Evolutionary conservation across 2,888 invertebrate genomes (phyloP).

Genomic region (Eristalinus aeneus): DNA sequence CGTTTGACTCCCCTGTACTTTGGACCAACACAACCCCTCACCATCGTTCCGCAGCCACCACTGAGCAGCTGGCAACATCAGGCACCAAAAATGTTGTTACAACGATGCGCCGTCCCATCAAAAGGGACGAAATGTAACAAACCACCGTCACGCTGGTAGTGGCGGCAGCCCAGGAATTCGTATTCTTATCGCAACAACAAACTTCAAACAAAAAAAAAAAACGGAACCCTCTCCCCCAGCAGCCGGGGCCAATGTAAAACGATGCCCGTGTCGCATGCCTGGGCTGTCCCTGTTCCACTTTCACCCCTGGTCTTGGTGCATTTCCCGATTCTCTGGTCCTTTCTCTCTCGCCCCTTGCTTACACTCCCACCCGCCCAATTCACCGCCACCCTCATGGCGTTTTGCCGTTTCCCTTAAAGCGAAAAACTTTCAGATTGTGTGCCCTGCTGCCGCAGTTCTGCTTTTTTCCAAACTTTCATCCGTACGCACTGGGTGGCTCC

Average conservation of each 20-base stretch:
- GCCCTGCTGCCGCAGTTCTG: not conserved
- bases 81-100: slow-evolving; percentile 29
- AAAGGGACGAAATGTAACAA: slow-evolving; percentile 29
- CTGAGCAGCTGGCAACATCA: not conserved
- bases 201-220: slow-evolving; percentile 5
- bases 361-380: slow-evolving; percentile 7
- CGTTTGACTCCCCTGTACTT: not conserved
- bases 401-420: slow-evolving; percentile 41
- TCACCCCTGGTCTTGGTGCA: slow-evolving; percentile 27
- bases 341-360: slow-evolving; percentile 48
- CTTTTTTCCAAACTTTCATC: slow-evolving; percentile 13
- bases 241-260: slow-evolving; percentile 36
- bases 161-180: slow-evolving; percentile 33
- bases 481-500: slow-evolving; percentile 5
- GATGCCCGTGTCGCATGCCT: slow-evolving; percentile 25
- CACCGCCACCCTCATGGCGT: not conserved
- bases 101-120: not conserved
- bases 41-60: not conserved
- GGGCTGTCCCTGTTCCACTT: slow-evolving; percentile 13
- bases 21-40: not conserved
- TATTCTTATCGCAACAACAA: slow-evolving; percentile 60
- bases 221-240: not conserved
- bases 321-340: slow-evolving; percentile 8
- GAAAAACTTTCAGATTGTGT: slow-evolving; percentile 49
- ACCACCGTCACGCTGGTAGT: slow-evolving; percentile 13